Base-by-base conservation (phyloP, 2,888 invertebrate genomes). In the Galerucella nymphaeae region DNA sequence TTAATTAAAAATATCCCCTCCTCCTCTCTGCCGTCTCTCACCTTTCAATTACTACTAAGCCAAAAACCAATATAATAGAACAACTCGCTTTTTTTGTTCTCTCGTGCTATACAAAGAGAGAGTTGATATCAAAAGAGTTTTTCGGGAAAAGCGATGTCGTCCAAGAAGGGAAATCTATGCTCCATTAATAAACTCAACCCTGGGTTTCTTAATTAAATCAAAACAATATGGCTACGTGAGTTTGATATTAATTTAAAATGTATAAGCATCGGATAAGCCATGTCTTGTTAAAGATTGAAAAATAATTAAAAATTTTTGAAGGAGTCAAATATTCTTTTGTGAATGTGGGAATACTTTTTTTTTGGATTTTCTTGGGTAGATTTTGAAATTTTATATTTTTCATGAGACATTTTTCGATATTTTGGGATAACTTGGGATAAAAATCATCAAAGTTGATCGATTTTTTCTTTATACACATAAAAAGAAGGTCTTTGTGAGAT, bases 161-260 rank as follows among this genome's bases (percentile, higher is more conserved):
- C 71, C 62, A 59, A 74, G 73, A 70, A 70, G 66, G 63, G 53
- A 69, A 72, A 70, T 73, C 69, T 69, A 64, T 71, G 64, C 59
- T 71, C 82, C 82, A 82, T 84, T 83, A 83, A 83, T 84, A 84
- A 83, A 84, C 80, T 81, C 81, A 82, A 80, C 82, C 78, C 81
- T 81, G 82, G 84, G 83, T 85, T 84, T 85, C 85, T 85, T 85
- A 85, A 85, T 85, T 85, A 84, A 85, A 85, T 84, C 84, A 85
- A 85, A 85, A 85, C 85, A 85, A 84, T 84, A 84, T 83, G 84
- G 83, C 82, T 79, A 84, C 83, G 83, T 83, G 82, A 83, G 83
- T 81, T 82, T 82, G 82, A 85, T 84, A 85, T 84, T 84, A 84
- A 85, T 85, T 85, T 83, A 75, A 80, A 80, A 77, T 77, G 76